Evolutionary conservation across 2,888 invertebrate species (phyloP).

Genomic region (Horisme vitalbata): DNA sequence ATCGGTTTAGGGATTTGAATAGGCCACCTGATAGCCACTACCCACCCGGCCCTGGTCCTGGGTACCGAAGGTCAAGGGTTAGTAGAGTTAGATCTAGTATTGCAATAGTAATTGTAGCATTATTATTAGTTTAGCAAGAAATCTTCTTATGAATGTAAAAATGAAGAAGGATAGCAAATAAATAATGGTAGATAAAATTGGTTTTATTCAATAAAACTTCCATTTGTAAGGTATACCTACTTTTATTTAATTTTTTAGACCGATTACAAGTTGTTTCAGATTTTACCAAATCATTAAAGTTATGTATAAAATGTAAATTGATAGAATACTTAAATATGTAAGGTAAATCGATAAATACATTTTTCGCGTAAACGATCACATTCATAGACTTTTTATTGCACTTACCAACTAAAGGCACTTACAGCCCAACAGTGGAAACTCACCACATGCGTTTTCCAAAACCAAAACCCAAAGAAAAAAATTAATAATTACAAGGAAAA

Average conservation of each 20-base stretch:
- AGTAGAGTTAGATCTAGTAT: slow-evolving; percentile 4
- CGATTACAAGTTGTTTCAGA: slow-evolving; percentile 63
- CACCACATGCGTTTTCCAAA: slow-evolving; percentile 77
- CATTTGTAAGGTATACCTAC: slow-evolving; percentile 23
- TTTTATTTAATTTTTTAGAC: slow-evolving; percentile 54
- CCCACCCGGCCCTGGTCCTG: slow-evolving; percentile 36
- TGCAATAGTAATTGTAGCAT: slow-evolving; percentile 9
- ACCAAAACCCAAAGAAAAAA: slow-evolving; percentile 56
- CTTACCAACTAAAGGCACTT: slow-evolving; percentile 67
- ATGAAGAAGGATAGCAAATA: too few relatives aligned
- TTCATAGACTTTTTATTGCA: slow-evolving; percentile 67
- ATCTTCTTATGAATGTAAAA: too few relatives aligned
- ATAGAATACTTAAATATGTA: slow-evolving; percentile 48
- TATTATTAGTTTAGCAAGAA: too few relatives aligned
- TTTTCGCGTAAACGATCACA: slow-evolving; percentile 73
- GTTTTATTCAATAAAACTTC: slow-evolving; percentile 24
- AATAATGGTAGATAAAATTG: too few relatives aligned
- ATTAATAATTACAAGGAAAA: slow-evolving; percentile 30
- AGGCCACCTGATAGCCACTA: slow-evolving; percentile 56
- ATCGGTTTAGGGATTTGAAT: slow-evolving; percentile 44
- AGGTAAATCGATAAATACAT: slow-evolving; percentile 65
- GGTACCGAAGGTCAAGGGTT: slow-evolving; percentile 27
- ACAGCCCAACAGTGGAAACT: slow-evolving; percentile 65
- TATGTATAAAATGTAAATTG: slow-evolving; percentile 64
- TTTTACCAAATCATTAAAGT: slow-evolving; percentile 60